Percentiles rank a stretch among this genome's conserved stretches.
Conservation (phyloP, 2,113 vertebrate genomes). For the Eptesicus fuscus region DNA sequence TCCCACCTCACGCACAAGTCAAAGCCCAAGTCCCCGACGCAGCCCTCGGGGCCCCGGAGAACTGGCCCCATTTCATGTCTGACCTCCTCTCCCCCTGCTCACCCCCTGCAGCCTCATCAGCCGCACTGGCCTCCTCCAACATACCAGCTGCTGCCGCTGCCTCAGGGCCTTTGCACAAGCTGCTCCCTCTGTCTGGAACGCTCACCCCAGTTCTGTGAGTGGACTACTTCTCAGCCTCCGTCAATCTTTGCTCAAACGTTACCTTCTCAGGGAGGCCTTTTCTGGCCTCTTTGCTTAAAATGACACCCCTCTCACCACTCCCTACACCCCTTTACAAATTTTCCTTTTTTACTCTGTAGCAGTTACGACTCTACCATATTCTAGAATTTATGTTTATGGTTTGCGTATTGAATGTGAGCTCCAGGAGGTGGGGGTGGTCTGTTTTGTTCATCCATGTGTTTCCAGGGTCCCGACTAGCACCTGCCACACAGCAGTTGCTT, state of each 20-base stretch:
- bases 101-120: neutral
- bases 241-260: neutral
- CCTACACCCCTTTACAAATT: neutral
- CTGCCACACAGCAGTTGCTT: neutral
- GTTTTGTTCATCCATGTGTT: neutral
- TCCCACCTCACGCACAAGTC: neutral
- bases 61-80: neutral
- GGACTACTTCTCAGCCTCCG: neutral
- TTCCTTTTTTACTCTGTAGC: neutral
- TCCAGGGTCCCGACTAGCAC: neutral
- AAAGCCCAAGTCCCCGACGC: neutral
- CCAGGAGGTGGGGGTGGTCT: neutral
- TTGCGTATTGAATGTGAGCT: neutral
- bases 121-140: neutral
- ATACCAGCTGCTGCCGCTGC: neutral
- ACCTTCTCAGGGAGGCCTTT: neutral
- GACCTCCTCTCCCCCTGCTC: neutral
- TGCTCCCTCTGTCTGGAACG: neutral
- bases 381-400: neutral
- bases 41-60: neutral
- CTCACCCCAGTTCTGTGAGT: neutral
- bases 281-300: neutral
- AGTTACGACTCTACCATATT: neutral
- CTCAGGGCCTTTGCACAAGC: slow-evolving; percentile 21
- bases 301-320: neutral